Percentiles rank a stretch among this genome's conserved stretches.
Evolutionary conservation across 2,113 vertebrate genomes (phyloP).

Genomic region (Tyto alba): DNA sequence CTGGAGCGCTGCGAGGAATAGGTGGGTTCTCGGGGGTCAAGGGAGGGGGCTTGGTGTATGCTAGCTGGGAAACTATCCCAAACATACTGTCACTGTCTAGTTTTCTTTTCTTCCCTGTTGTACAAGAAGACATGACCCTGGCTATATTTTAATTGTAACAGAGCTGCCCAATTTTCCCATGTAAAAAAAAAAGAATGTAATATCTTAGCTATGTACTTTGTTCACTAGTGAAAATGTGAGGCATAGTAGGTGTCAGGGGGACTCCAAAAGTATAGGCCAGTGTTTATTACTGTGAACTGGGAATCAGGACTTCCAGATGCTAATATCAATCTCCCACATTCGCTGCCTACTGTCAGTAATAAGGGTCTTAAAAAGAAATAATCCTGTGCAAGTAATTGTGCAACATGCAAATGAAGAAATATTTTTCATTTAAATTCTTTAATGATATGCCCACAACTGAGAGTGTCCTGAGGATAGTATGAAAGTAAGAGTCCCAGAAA

Average conservation of each 20-base stretch:
- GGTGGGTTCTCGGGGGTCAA: conserved; percentile 36
- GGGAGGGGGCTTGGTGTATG: conserved; percentile 29
- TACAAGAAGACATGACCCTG: neutral
- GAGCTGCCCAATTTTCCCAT: neutral
- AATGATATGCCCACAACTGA: neutral
- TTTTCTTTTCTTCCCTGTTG: neutral
- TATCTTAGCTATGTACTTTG: neutral
- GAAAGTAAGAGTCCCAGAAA: neutral
- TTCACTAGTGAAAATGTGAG: neutral
- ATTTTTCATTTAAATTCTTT: neutral
- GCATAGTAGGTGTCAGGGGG: neutral
- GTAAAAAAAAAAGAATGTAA: neutral
- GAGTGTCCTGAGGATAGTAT: neutral
- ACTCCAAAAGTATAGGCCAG: neutral
- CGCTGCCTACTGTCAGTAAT: neutral
- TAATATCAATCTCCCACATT: neutral
- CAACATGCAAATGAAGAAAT: neutral
- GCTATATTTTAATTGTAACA: neutral
- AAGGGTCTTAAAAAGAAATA: neutral
- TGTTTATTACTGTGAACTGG: neutral
- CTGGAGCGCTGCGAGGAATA: conserved; percentile 64
- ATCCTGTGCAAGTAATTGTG: neutral
- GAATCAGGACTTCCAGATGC: neutral
- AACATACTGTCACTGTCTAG: neutral
- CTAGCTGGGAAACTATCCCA: conserved; percentile 16